Evolutionary conservation across 1,140 invertebrate species (phyloP), one percentile per base, ranked within the genome.

Genomic region (Gryon sp.): DNA sequence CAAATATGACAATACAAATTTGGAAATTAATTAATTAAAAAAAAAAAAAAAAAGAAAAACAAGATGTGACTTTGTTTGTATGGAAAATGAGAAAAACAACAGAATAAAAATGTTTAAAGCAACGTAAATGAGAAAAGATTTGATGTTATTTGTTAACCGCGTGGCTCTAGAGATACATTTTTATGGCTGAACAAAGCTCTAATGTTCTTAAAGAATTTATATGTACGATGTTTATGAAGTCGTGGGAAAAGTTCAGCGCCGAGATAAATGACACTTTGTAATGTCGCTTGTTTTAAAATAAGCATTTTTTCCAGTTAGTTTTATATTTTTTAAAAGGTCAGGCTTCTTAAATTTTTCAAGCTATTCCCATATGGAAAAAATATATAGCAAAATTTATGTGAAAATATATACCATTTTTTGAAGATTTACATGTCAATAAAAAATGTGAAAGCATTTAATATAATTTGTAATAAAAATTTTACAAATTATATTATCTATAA

Each of bases 161-260:
- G 9, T 24, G 45, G 15, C 34, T 52, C 36, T 8, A 28, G 20
- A 40, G 48, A 34, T 53, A 28, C 38, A 65, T 65, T 65, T 65
- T 65, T 45, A 53, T 24, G 38, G 48, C 26, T 20, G 60, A 11
- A 65, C 48, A 65, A 53, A 52, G 48, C 46, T 43, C 46, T 65
- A 65, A 65, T 65, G 60, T 65, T 65, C 46, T 53, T 65, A 65
- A 52, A 20, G 48, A 65, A 65, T 65, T 65, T 65, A 65, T 53
- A 65, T 18, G 38, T 34, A 53, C 26, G 16, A 38, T 53, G 38
- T 65, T 53, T 65, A 53, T 65, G 60, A 65, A 65, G 48, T 53
- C 60, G 48, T 53, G 46, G 48, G 60, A 52, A 65, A 65, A 65
- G n/a, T 53, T 65, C 53, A 18, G 34, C 38, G 26, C 60, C 34